Percentiles rank a stretch among this genome's conserved stretches.
phyloP scores from a whole-genome alignment of 2,113 vertebrate genomes.

The Pithys albifrons region DNA sequence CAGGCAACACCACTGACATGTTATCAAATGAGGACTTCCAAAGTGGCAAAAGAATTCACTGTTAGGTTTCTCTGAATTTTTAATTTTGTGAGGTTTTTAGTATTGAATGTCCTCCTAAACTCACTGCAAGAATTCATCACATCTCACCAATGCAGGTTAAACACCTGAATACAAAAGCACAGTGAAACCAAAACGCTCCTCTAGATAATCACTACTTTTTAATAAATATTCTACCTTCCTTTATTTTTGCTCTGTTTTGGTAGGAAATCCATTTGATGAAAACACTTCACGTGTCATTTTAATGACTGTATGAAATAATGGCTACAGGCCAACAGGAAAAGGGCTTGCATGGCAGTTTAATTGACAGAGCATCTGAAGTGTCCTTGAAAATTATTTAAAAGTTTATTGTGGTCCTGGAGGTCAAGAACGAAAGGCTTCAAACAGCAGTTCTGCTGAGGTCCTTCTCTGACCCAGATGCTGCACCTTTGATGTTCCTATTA shows the following conservation, averaged over 20 bases:
- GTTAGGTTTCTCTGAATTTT: background rate
- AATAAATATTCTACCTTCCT: background rate
- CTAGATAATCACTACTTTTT: background rate
- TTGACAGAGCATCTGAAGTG: slow-evolving; percentile 53
- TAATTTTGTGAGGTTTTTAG: background rate
- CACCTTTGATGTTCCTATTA: slow-evolving; percentile 55
- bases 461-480: slow-evolving; percentile 47
- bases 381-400: slow-evolving; percentile 68
- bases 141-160: background rate
- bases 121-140: background rate
- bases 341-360: slow-evolving; percentile 51
- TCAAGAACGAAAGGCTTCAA: slow-evolving; percentile 66
- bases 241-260: background rate
- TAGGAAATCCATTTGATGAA: background rate
- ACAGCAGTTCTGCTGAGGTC: slow-evolving; percentile 38
- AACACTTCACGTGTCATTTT: background rate
- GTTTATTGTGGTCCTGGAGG: slow-evolving; percentile 62
- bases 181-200: background rate
- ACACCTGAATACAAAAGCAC: background rate
- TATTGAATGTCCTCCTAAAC: background rate
- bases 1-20: rapidly evolving
- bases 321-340: slow-evolving; percentile 53
- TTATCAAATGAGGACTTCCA: background rate
- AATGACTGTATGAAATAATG: slow-evolving; percentile 50
- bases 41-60: background rate